Conservation (phyloP, 2,888 invertebrate genomes). For the Elmis aenea region DNA sequence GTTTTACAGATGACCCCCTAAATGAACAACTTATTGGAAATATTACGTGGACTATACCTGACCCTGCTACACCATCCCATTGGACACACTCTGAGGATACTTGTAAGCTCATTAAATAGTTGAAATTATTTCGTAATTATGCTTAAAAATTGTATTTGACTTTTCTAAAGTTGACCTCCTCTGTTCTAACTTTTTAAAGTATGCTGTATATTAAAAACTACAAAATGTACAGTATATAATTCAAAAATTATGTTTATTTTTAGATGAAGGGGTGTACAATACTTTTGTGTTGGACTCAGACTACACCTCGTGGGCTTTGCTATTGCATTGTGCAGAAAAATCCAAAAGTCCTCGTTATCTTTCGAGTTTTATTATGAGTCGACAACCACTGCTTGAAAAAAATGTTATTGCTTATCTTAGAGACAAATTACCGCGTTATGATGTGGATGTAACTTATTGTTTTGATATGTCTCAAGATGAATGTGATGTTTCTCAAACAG, state of each 20-base stretch:
- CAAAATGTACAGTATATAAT: too few species aligned
- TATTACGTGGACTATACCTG: conserved; percentile 80
- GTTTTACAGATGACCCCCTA: conserved; percentile 77
- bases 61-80: conserved; percentile 69
- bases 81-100: conserved; percentile 84
- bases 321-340: conserved; percentile 84
- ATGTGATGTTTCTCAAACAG: conserved; percentile 51
- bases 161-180: too few species aligned
- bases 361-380: conserved; percentile 76
- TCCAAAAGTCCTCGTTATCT: conserved; percentile 71
- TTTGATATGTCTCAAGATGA: conserved; percentile 74
- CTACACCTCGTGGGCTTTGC: conserved; percentile 74
- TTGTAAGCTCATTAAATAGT: conserved; percentile 53
- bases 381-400: conserved; percentile 54
- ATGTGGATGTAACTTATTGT: conserved; percentile 80
- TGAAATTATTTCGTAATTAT: neutral
- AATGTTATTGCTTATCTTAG: conserved; percentile 73
- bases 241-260: conserved; percentile 29
- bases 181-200: too few species aligned
- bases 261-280: conserved; percentile 84
- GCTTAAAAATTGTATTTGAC: too few species aligned
- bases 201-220: too few species aligned
- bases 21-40: conserved; percentile 77
- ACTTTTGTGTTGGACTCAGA: conserved; percentile 83
- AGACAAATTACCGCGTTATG: conserved; percentile 73